Base-by-base conservation (phyloP, 2,113 vertebrate species). In the Coptodon rendalli region DNA sequence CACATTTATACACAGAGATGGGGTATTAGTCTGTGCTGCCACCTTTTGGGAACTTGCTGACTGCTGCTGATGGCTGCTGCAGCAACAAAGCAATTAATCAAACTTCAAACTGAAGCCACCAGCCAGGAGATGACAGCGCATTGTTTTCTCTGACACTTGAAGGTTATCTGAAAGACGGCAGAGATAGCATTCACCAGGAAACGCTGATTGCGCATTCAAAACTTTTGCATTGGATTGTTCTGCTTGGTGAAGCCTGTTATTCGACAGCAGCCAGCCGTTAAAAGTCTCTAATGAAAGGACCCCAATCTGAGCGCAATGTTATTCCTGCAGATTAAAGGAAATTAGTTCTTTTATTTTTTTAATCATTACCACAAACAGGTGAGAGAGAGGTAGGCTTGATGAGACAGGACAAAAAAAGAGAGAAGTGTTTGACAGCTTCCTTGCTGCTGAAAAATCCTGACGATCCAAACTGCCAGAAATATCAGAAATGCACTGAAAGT, bases 181-280 rank as follows among this genome's bases (percentile, higher is more conserved):
- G 68, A 83, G 63, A 88, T 59, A 79, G 17, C 53, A 43, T 48
- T 83, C 17, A 22, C 40, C 50, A 12, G 59, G 40, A 76, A 56
- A 80, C 3, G 2, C 36, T 87, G 63, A 85, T 73, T 68, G 43
- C 50, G 54, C 59, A 83, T 61, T 68, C 19, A 81, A 27, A 91
- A 87, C 78, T n/a, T 89, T 52, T 73, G 61, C 80, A 89, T 87
- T 86, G 82, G 85, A 89, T 87, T 19, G 88, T 88, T 94, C 88
- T 85, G 87, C 88, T 81, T 52, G 4, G 17, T 53, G 87, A 50
- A 93, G 87, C 88, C 76, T 86, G 78, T 71, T 84, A 89, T 89
- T 88, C 24, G 24, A 73, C 79, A 48, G 83, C 84, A 92, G 87
- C 63, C 80, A 86, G 76, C 66, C 76, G 57, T 81, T 87, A 80